Conservation (phyloP, 2,797 vertebrate species). For the Rhynchotus rufescens region DNA sequence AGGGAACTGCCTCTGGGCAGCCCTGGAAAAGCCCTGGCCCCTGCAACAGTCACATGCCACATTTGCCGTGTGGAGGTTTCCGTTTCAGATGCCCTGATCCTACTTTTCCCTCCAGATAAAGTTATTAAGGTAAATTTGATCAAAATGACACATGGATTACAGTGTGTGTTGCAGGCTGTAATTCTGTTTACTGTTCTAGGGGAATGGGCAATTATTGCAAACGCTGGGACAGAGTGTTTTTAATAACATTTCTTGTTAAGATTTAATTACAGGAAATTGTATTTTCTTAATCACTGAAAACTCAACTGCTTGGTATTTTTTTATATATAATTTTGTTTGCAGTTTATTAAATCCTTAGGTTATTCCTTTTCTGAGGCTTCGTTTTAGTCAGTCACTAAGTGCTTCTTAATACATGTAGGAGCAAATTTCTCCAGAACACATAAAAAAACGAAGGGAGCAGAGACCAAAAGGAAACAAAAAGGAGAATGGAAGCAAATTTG, state of each 20-base stretch:
- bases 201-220: slow-evolving; percentile 84
- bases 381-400: slow-evolving; percentile 78
- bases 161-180: slow-evolving; percentile 79
- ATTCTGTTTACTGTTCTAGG: slow-evolving; percentile 85
- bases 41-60: background rate
- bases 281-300: slow-evolving; percentile 88
- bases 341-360: slow-evolving; percentile 86
- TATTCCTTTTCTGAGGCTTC: slow-evolving; percentile 81
- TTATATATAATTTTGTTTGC: slow-evolving; percentile 81
- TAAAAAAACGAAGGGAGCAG: background rate
- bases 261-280: slow-evolving; percentile 88
- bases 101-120: slow-evolving; percentile 74
- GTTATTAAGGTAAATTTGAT: slow-evolving; percentile 85
- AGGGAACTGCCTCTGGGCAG: background rate
- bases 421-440: slow-evolving; percentile 30
- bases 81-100: slow-evolving; percentile 38
- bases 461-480: no score
- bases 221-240: slow-evolving; percentile 84
- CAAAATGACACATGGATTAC: slow-evolving; percentile 83
- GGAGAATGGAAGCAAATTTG: background rate
- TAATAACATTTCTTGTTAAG: slow-evolving; percentile 88
- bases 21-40: background rate
- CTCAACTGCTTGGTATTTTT: slow-evolving; percentile 81
- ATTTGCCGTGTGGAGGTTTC: background rate
- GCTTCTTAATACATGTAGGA: slow-evolving; percentile 75